These are phyloP conservation scores for Marmota flaviventris DNA, from an alignment of 2,113 vertebrate genomes.

Conservation along the genomic window DNA sequence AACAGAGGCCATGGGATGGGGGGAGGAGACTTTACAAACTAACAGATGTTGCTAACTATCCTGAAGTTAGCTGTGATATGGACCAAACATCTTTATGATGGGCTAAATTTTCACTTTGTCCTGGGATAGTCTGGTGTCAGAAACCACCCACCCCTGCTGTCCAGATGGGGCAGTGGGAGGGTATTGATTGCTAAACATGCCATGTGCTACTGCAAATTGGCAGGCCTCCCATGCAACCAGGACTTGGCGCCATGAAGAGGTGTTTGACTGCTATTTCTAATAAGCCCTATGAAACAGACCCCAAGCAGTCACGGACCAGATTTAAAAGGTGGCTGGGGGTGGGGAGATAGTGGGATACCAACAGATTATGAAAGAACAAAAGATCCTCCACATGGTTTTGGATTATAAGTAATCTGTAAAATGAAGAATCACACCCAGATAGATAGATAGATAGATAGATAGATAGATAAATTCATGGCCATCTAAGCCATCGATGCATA, in stretches of 20 bases:
- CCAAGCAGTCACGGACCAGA: conserved; percentile 25
- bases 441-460: too few species aligned
- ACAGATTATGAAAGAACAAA: conserved; percentile 60
- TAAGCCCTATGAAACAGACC: conserved; percentile 54
- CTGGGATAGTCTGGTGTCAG: not conserved
- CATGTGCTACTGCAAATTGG: conserved; percentile 36
- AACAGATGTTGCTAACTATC: conserved; percentile 38
- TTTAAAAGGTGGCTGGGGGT: not conserved
- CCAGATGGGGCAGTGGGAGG: not conserved
- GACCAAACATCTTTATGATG: not conserved
- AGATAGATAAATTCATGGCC: too few species aligned
- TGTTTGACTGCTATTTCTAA: conserved; percentile 52
- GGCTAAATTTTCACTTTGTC: not conserved
- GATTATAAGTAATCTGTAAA: conserved; percentile 2
- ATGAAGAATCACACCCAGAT: not conserved
- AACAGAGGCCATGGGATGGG: conserved; percentile 20
- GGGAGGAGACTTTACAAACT: not conserved
- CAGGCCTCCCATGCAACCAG: not conserved
- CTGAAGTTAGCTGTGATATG: not conserved
- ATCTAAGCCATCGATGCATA: not conserved
- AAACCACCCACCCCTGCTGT: not conserved
- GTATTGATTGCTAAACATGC: not conserved
- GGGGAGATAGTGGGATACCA: not conserved
- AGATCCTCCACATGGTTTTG: not conserved
- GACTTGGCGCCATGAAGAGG: not conserved